Percentiles rank a stretch among this genome's conserved stretches.
Evolutionary conservation across 2,113 vertebrate genomes (phyloP).

Genomic region (Corythoichthys haematopterus): DNA sequence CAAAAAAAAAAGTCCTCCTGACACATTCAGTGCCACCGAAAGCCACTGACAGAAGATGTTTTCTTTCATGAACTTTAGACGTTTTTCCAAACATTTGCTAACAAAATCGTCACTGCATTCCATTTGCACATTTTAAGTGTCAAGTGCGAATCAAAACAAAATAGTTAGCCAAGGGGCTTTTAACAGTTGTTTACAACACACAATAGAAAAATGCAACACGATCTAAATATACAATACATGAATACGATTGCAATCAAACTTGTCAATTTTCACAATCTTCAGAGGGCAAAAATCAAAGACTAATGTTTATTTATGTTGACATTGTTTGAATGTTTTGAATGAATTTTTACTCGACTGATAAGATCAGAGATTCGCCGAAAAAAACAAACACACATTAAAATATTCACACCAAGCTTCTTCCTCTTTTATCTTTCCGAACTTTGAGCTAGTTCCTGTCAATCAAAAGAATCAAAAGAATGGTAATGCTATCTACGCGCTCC

Average conservation of each 20-base stretch:
- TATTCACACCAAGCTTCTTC: slow-evolving; percentile 26
- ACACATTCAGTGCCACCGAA: neutral
- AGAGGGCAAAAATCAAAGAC: slow-evolving; percentile 34
- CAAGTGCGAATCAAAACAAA: neutral
- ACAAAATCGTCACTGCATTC: neutral
- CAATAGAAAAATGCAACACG: neutral
- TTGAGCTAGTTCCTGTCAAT: slow-evolving; percentile 20
- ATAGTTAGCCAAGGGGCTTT: neutral
- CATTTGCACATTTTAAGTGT: neutral
- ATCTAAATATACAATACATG: neutral
- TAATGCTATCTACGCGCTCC: neutral
- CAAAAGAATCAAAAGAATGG: slow-evolving; percentile 4
- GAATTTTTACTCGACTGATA: slow-evolving; percentile 23
- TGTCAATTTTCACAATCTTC: slow-evolving; percentile 6
- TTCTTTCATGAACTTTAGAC: neutral
- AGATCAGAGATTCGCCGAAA: neutral
- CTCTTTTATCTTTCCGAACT: slow-evolving; percentile 34
- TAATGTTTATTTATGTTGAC: slow-evolving; percentile 40
- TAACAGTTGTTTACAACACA: neutral
- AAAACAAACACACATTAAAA: slow-evolving; percentile 36
- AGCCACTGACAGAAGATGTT: neutral
- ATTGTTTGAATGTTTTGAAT: slow-evolving; percentile 15
- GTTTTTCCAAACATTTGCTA: neutral
- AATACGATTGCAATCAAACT: slow-evolving; percentile 2
- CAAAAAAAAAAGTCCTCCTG: neutral